Percentiles rank a stretch among this genome's conserved stretches.
phyloP scores from a whole-genome alignment of 2,113 vertebrate genomes.

The Pseudorectes ferrugineus region DNA sequence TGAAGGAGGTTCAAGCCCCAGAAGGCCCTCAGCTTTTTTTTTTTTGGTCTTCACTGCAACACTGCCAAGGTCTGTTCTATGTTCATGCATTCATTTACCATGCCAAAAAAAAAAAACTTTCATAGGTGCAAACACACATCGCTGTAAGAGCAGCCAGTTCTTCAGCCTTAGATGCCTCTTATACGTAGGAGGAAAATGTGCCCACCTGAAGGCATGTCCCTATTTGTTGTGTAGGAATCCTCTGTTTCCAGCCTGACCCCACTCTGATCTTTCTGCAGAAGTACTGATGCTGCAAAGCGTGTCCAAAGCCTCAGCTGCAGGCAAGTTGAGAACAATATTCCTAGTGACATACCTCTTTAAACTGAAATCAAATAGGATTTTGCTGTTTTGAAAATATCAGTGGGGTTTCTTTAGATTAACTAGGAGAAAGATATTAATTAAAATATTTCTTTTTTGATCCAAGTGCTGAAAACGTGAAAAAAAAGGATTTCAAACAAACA shows the following conservation, averaged over 20 bases:
- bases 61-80: neutral
- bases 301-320: neutral
- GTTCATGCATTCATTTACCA: neutral
- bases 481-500: neutral
- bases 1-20: neutral
- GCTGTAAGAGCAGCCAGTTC: neutral
- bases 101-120: neutral
- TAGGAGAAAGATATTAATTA: neutral
- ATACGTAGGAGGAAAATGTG: neutral
- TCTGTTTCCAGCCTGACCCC: neutral
- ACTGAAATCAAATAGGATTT: neutral
- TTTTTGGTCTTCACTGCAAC: neutral
- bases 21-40: neutral
- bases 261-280: neutral
- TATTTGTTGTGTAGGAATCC: neutral
- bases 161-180: neutral
- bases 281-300: neutral
- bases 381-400: neutral
- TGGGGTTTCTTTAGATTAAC: neutral
- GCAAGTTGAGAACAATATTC: neutral
- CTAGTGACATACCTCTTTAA: neutral
- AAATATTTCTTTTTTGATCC: conserved; percentile 7
- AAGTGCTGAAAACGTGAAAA: neutral
- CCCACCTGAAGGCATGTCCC: neutral
- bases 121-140: neutral